Percentiles rank a stretch among this genome's conserved stretches.
Evolutionary conservation across 2,113 vertebrate genomes (phyloP).

Genomic region (Condylura cristata): DNA sequence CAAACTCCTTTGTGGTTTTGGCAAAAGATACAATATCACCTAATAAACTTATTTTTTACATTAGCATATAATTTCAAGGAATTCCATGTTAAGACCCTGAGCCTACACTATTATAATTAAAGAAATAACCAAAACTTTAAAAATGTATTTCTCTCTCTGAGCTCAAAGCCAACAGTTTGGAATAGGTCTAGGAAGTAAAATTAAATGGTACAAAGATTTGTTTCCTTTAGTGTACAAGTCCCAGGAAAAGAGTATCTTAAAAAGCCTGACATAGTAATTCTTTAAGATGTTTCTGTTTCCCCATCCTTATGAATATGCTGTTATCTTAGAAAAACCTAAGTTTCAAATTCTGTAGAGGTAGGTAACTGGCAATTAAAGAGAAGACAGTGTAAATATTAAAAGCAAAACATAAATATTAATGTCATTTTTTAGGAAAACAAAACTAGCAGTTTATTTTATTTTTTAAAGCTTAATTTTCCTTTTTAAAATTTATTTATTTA

Average conservation of each 20-base stretch:
- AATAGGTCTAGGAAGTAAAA: conserved; percentile 37
- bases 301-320: background rate
- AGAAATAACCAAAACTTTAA: conserved; percentile 8
- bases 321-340: conserved; percentile 24
- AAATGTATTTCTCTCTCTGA: conserved; percentile 21
- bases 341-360: background rate
- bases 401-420: conserved; percentile 4
- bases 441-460: conserved; percentile 23
- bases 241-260: background rate
- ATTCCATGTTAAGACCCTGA: conserved; percentile 11
- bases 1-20: conserved; percentile 29
- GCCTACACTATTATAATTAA: conserved; percentile 26
- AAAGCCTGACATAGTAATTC: conserved; percentile 27
- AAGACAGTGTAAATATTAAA: conserved; percentile 40
- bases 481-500: too few species aligned
- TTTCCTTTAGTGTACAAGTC: conserved; percentile 48
- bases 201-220: conserved; percentile 35
- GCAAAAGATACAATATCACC: background rate
- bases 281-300: conserved; percentile 14
- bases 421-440: background rate
- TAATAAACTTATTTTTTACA: conserved; percentile 27
- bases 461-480: too few species aligned
- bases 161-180: background rate
- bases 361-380: background rate
- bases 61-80: conserved; percentile 19